Percentiles rank a stretch among this genome's conserved stretches.
Evolutionary conservation across 1,140 invertebrate genomes (phyloP).

Genomic region (Magallana angulata): DNA sequence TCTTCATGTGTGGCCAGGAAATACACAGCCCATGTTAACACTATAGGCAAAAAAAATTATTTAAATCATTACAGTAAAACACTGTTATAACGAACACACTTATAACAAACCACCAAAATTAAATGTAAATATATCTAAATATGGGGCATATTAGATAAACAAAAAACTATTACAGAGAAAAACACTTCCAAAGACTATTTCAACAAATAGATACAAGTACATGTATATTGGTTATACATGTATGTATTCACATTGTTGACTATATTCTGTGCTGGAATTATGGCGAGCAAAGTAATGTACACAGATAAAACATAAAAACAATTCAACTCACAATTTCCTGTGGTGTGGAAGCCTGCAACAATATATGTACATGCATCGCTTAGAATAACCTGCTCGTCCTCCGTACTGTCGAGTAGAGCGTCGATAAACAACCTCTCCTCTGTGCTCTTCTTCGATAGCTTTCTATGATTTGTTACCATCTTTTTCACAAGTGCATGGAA

Average conservation of each 20-base stretch:
- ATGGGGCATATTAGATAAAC: too few species aligned
- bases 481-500: constrained; percentile 48
- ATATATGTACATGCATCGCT: constrained; percentile 64
- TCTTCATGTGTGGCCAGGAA: constrained; percentile 74
- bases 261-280: too few species aligned
- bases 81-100: too few species aligned
- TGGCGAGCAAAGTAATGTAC: constrained; percentile 26
- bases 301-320: neutral
- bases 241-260: too few species aligned
- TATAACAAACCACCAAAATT: too few species aligned
- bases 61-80: too few species aligned
- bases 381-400: constrained; percentile 58
- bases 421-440: constrained; percentile 71
- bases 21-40: constrained; percentile 76
- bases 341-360: constrained; percentile 73
- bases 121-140: too few species aligned
- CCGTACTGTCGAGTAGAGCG: constrained; percentile 58
- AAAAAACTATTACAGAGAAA: too few species aligned
- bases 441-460: neutral
- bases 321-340: constrained; percentile 70
- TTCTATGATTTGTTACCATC: constrained; percentile 57
- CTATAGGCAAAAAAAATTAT: constrained; percentile 55
- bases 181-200: too few species aligned
- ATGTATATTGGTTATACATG: too few species aligned
- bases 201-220: too few species aligned